Conservation (phyloP, 2,888 invertebrate genomes). For the Orthosia incerta region DNA sequence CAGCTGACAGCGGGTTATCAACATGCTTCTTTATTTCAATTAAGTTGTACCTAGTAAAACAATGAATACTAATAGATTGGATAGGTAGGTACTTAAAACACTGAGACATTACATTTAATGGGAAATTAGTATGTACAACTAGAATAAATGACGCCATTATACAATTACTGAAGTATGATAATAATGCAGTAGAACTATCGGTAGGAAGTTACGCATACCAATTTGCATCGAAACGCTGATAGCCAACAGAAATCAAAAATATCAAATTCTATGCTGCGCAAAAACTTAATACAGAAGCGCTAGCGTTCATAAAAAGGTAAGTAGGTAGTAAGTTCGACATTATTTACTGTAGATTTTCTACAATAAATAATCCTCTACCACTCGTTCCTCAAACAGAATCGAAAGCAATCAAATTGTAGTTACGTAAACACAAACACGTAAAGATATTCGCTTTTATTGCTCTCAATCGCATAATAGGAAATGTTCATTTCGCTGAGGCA, state of each 20-base stretch:
- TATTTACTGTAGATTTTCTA: slow-evolving; percentile 7
- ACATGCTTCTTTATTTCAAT: background rate
- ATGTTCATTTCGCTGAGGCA: slow-evolving; percentile 57
- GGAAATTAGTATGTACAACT: background rate
- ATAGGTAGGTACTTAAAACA: background rate
- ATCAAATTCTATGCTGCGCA: background rate
- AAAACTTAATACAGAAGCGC: background rate
- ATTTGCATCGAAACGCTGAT: slow-evolving; percentile 2
- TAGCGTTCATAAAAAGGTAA: background rate
- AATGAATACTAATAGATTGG: background rate
- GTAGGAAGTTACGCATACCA: background rate
- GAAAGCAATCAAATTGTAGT: slow-evolving; percentile 56
- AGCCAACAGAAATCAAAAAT: background rate
- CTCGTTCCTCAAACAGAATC: slow-evolving; percentile 47
- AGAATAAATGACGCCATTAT: slow-evolving; percentile 12
- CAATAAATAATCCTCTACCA: too few species aligned
- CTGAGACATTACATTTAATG: slow-evolving; percentile 18
- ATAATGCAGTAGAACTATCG: background rate
- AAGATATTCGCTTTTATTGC: slow-evolving; percentile 63
- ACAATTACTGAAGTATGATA: slow-evolving; percentile 1
- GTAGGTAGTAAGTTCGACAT: background rate
- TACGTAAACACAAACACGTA: slow-evolving; percentile 62
- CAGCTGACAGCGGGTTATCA: background rate
- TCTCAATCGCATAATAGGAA: slow-evolving; percentile 53
- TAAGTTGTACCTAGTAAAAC: background rate